Evolutionary conservation across 2,113 vertebrate genomes (phyloP), one percentile per base, ranked within the genome.

Genomic region (Rhinolophus sinicus): DNA sequence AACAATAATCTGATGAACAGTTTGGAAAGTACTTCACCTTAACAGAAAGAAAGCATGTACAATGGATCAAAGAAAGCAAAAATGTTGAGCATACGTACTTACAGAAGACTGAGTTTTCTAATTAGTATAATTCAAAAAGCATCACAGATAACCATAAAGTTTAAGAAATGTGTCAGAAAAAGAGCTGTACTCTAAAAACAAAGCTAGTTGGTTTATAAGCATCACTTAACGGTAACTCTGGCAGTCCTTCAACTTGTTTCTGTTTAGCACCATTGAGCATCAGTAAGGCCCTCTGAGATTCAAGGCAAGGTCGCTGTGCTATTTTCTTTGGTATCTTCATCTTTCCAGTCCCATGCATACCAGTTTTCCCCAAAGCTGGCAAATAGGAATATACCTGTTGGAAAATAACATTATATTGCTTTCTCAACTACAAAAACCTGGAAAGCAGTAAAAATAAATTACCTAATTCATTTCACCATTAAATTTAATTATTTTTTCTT

Each of bases 321-420:
- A 84, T 98, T 98, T 96, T 98, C 97, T 65, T 91, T 54, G 89
- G 67, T 89, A 95, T 94, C 9, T 97, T 89, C 65, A 97, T 95
- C 94, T 97, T 94, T 92, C 78, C 96, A 88, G 81, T 93, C 40
- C 96, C 94, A 96, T 44, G 64, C 93, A 97, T 96, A 94, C 98
- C 98, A 86, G 99, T 92, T 98, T 98, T 98, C 97, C 95, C 99
- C 98, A 99, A 97, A 96, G 98, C 98, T 90, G 98, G 98, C 80
- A 98, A 98, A 98, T 99, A 99, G 97, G 98, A 99, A 96, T 97
- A 98, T 95, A 99, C 98, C 99, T 99, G 98, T 99, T 98, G 98
- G 88, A 96, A 98, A 96, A 98, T 30, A 98, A 93, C 26, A 94
- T 81, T 86, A 84, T 35, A 75, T 77, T 80, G n/a, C 70, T 96